phyloP scores from a whole-genome alignment of 2,113 vertebrate species.

The Galemys pyrenaicus region DNA sequence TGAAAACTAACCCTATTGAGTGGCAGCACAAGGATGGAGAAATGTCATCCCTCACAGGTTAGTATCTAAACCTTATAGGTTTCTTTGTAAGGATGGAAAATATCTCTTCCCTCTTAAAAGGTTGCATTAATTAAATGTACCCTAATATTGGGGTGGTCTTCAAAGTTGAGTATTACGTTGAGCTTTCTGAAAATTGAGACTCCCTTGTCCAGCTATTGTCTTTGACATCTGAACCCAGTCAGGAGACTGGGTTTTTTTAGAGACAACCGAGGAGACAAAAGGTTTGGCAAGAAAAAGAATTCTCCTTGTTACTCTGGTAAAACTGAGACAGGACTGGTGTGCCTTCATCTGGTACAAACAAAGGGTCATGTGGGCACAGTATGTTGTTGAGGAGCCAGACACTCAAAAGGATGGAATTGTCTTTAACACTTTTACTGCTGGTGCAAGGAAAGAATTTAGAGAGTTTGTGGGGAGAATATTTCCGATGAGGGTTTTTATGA shows the following conservation, averaged over 20 bases:
- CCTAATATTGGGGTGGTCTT: not conserved
- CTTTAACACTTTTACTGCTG: not conserved
- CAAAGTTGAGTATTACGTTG: not conserved
- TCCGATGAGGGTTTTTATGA: not conserved
- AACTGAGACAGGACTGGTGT: not conserved
- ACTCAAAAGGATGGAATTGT: not conserved
- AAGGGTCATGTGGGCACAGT: not conserved
- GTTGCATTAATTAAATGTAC: not conserved
- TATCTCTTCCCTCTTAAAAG: not conserved
- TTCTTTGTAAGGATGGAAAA: constrained; percentile 21
- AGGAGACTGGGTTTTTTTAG: too few relatives aligned
- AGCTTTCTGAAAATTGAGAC: not conserved
- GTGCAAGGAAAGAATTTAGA: not conserved
- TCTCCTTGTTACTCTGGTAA: not conserved
- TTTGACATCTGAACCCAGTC: not conserved
- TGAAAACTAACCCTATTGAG: not conserved
- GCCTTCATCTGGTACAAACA: not conserved
- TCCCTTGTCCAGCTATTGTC: not conserved
- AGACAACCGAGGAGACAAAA: too few relatives aligned
- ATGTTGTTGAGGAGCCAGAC: not conserved
- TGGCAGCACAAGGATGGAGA: not conserved
- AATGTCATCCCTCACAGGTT: not conserved
- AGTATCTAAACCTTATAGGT: not conserved
- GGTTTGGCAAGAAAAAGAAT: not conserved
- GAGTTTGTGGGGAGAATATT: not conserved